Evolutionary conservation across 92 coral and sea anemone species (phyloP).

Genomic region (Porites rus): DNA sequence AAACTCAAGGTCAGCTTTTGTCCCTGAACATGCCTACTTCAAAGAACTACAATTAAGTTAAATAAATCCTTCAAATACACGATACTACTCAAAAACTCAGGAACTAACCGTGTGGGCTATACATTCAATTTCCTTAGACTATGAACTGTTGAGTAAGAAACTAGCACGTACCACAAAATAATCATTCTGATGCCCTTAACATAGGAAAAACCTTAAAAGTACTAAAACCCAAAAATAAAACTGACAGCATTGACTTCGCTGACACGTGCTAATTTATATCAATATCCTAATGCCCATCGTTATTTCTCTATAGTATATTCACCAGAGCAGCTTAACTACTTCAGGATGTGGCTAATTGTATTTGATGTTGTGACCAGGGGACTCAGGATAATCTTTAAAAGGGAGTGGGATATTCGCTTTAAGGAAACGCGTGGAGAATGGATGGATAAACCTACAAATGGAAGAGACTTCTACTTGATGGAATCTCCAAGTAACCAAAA

Average conservation of each 20-base stretch:
- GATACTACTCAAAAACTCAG: too few relatives aligned
- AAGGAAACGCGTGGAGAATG: constrained; percentile 16
- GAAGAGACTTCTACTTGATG: not conserved
- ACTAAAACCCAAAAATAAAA: too few relatives aligned
- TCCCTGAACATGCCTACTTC: too few relatives aligned
- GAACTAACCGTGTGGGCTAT: too few relatives aligned
- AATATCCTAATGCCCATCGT: not conserved
- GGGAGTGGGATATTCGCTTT: constrained; percentile 63
- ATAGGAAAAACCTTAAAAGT: too few relatives aligned
- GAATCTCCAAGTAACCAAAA: not conserved
- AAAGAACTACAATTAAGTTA: too few relatives aligned
- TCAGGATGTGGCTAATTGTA: constrained; percentile 18
- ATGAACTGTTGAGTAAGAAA: too few relatives aligned
- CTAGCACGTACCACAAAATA: too few relatives aligned
- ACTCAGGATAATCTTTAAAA: constrained; percentile 33
- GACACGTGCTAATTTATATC: not conserved
- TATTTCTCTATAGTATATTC: not conserved
- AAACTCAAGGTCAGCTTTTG: too few relatives aligned
- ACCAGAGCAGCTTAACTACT: constrained; percentile 38
- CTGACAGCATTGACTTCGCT: not conserved
- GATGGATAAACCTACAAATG: not conserved
- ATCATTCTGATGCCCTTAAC: too few relatives aligned
- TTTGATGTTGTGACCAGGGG: constrained; percentile 34
- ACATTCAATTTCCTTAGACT: too few relatives aligned
- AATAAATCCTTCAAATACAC: too few relatives aligned